These are phyloP conservation scores for Eurytoma adleriae DNA, from an alignment of 2,888 invertebrate species.

Conservation along the genomic window DNA sequence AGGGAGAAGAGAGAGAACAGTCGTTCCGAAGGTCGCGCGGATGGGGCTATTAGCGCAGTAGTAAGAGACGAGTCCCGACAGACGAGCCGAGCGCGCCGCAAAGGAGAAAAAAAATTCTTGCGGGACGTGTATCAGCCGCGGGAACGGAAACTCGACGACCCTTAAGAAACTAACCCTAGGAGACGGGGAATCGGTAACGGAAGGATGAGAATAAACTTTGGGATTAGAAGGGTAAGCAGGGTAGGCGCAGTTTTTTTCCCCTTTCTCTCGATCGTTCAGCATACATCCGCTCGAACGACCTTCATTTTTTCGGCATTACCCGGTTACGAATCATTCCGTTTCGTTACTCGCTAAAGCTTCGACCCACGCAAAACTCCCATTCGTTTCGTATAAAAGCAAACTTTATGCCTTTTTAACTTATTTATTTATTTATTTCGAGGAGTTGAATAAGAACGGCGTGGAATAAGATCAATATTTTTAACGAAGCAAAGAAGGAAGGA, in stretches of 20 bases:
- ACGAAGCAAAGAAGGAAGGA: too few species aligned
- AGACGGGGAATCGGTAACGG: neutral
- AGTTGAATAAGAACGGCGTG: too few species aligned
- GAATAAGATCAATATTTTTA: too few species aligned
- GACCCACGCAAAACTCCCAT: too few species aligned
- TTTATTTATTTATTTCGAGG: too few species aligned
- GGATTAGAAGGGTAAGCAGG: neutral
- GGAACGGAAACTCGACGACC: constrained; percentile 1
- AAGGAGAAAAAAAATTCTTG: constrained; percentile 25
- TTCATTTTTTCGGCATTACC: too few species aligned
- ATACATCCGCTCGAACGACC: too few species aligned
- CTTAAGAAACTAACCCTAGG: neutral
- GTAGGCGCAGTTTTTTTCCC: neutral
- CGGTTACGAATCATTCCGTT: too few species aligned
- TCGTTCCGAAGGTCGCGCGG: constrained; percentile 15
- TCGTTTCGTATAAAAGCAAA: too few species aligned
- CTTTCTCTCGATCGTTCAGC: too few species aligned
- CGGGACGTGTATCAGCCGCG: constrained; percentile 28
- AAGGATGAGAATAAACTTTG: neutral
- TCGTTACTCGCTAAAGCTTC: too few species aligned
- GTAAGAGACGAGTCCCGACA: constrained; percentile 17
- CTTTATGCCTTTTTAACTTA: too few species aligned
- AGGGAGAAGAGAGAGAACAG: neutral
- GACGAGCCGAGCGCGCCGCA: neutral
- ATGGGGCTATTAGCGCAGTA: constrained; percentile 34